These are phyloP conservation scores for Orchesellides sinensis DNA, from an alignment of 2,888 invertebrate genomes.

Conservation along the genomic window DNA sequence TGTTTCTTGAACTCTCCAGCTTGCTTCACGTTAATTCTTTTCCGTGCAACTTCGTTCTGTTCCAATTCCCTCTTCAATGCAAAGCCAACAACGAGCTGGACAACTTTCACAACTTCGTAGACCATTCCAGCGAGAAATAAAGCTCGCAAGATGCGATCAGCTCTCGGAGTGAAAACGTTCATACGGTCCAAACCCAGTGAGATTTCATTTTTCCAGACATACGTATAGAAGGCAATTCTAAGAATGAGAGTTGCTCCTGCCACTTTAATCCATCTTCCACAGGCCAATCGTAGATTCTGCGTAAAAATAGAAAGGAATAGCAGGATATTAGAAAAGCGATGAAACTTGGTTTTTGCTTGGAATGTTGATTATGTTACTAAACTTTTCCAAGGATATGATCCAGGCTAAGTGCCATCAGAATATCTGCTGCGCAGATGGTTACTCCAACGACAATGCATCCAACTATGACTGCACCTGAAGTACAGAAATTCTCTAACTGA, in stretches of 20 bases:
- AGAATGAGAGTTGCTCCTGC: conserved; percentile 11
- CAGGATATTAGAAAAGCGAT: not conserved
- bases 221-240: conserved; percentile 25
- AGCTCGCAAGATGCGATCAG: not conserved
- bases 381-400: conserved; percentile 35
- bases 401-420: conserved; percentile 50
- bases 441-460: conserved; percentile 15
- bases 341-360: not conserved
- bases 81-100: conserved; percentile 11
- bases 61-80: conserved; percentile 8
- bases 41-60: too few species aligned
- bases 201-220: not conserved
- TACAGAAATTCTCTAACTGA: too few species aligned
- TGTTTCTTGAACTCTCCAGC: too few species aligned
- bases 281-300: not conserved
- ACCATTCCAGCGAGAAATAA: not conserved
- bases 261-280: not conserved
- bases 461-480: conserved; percentile 6
- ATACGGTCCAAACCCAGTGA: conserved; percentile 27
- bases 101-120: conserved; percentile 37
- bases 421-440: conserved; percentile 22
- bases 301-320: not conserved
- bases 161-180: not conserved
- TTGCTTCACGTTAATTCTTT: too few species aligned
- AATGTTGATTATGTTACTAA: not conserved